Evolutionary conservation across 2,888 invertebrate species (phyloP).

Genomic region (Melangyna quadrimaculata): DNA sequence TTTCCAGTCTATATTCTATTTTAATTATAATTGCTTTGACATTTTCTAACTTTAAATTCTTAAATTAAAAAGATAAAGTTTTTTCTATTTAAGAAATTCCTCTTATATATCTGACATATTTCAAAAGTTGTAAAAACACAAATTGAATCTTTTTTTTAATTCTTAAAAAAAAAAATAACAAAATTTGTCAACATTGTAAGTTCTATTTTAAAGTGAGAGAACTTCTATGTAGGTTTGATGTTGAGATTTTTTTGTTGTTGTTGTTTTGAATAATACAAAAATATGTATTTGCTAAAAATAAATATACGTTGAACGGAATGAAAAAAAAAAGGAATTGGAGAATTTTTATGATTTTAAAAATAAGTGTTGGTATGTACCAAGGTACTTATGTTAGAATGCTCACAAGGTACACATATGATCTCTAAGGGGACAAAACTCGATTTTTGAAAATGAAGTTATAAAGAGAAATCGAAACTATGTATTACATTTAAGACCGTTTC

Average conservation of each 20-base stretch:
- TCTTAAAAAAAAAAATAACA: not conserved
- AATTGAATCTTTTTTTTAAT: not conserved
- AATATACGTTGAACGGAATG: not conserved
- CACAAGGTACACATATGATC: too few species aligned
- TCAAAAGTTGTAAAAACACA: not conserved
- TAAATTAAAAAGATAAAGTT: not conserved
- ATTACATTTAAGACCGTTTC: too few species aligned
- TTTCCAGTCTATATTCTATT: not conserved
- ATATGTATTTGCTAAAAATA: not conserved
- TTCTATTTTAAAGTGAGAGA: not conserved
- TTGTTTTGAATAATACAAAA: not conserved
- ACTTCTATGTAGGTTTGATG: not conserved
- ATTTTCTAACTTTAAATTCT: not conserved
- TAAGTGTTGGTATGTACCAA: too few species aligned
- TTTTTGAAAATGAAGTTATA: too few species aligned
- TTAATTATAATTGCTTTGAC: not conserved
- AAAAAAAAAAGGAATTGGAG: not conserved
- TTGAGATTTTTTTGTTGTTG: not conserved
- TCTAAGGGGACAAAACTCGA: too few species aligned
- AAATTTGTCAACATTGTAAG: not conserved
- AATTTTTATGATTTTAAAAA: not conserved
- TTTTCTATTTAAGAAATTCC: not conserved
- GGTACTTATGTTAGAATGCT: too few species aligned
- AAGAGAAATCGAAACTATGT: too few species aligned
- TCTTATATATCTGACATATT: not conserved